Conservation (phyloP, 1,140 invertebrate genomes). For the Meloidogyne hapla region DNA sequence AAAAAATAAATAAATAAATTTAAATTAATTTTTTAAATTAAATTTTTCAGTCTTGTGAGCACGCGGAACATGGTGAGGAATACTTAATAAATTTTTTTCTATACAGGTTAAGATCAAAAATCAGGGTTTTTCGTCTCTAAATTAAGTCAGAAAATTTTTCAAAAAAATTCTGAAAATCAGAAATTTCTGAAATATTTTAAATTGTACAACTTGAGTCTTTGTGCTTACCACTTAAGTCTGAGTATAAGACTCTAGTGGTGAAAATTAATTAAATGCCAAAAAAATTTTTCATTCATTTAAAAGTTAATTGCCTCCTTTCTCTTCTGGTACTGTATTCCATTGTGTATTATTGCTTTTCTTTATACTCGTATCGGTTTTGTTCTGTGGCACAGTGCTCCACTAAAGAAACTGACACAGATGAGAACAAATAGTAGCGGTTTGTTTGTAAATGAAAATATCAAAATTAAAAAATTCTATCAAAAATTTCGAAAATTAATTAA, state of each 20-base stretch:
- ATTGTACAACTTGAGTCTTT: too few relatives aligned
- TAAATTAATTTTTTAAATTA: not conserved
- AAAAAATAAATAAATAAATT: not conserved
- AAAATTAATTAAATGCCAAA: too few relatives aligned
- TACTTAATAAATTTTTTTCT: too few relatives aligned
- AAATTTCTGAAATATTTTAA: too few relatives aligned
- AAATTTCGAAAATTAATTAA: too few relatives aligned
- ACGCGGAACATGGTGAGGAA: conserved; percentile 45
- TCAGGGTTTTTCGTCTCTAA: too few relatives aligned
- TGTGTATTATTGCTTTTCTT: conserved; percentile 48
- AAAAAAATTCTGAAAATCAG: too few relatives aligned
- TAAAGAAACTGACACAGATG: conserved; percentile 38
- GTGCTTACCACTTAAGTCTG: too few relatives aligned
- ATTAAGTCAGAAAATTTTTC: too few relatives aligned
- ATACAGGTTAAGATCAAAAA: too few relatives aligned
- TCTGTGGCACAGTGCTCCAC: conserved; percentile 46
- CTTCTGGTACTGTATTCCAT: conserved; percentile 60
- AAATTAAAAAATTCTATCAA: too few relatives aligned
- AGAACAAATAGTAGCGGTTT: conserved; percentile 22
- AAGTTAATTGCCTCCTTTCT: conserved; percentile 42
- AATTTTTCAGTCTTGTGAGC: conserved; percentile 25
- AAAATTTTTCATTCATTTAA: not conserved
- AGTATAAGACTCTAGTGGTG: too few relatives aligned
- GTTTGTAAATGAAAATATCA: not conserved
- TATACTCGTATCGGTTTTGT: conserved; percentile 61